Evolutionary conservation across 2,797 vertebrate species (phyloP).

Genomic region (Danio tinwini): DNA sequence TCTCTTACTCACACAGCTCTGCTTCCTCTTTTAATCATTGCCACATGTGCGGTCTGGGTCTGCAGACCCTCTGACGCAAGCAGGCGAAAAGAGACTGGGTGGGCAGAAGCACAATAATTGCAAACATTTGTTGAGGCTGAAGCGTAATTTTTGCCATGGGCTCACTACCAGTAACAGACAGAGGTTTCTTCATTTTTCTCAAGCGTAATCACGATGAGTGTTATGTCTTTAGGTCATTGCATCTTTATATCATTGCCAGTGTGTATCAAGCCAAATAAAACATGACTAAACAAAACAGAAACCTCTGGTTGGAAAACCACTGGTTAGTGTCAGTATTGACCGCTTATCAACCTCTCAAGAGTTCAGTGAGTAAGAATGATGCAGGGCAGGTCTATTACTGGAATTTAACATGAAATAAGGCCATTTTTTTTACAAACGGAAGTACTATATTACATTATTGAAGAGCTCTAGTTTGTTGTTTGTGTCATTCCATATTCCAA

Average conservation of each 20-base stretch:
- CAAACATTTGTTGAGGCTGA: conserved; percentile 69
- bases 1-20: conserved; percentile 50
- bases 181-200: conserved; percentile 19
- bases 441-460: background rate
- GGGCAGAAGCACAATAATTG: conserved; percentile 66
- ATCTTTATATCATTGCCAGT: background rate
- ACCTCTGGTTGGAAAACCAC: background rate
- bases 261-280: background rate
- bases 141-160: conserved; percentile 64
- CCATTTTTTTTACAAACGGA: background rate
- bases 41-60: conserved; percentile 45
- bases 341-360: background rate
- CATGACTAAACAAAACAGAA: conserved; percentile 22
- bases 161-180: conserved; percentile 14
- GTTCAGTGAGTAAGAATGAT: conserved; percentile 28
- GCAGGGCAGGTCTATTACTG: conserved; percentile 29
- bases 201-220: background rate
- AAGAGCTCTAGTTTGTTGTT: background rate
- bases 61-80: conserved; percentile 59
- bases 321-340: conserved; percentile 31
- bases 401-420: background rate
- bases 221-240: background rate
- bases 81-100: conserved; percentile 69
- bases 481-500: background rate
- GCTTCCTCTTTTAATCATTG: conserved; percentile 48